Conservation (phyloP, 64 coral and sea anemone species). For the Orbicella faveolata region DNA sequence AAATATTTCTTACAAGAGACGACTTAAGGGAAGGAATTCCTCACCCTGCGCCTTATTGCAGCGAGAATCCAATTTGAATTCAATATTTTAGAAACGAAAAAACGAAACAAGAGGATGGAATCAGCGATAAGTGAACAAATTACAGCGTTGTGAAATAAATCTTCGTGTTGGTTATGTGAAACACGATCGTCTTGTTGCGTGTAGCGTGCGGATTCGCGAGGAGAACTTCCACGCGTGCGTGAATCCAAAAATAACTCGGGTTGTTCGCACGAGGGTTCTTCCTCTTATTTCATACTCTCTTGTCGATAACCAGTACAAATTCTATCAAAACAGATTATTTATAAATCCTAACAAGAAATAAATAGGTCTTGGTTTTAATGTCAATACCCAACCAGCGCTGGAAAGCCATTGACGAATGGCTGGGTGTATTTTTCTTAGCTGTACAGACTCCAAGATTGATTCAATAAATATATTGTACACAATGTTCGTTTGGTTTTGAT, state of each 20-base stretch:
- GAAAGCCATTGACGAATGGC: not conserved
- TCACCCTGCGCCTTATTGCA: not conserved
- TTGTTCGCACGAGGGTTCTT: not conserved
- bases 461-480: constrained; percentile 47
- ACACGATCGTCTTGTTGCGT: too few species aligned
- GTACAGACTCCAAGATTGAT: not conserved
- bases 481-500: not conserved
- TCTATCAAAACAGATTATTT: constrained; percentile 1
- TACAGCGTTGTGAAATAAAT: too few species aligned
- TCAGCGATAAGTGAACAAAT: too few species aligned
- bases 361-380: constrained; percentile 20
- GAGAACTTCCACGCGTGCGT: too few species aligned
- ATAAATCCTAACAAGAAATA: constrained; percentile 17
- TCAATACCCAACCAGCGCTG: not conserved
- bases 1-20: not conserved
- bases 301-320: not conserved
- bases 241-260: too few species aligned
- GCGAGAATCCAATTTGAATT: not conserved
- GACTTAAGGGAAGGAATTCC: not conserved
- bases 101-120: too few species aligned
- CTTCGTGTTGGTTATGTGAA: too few species aligned
- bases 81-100: too few species aligned
- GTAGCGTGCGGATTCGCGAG: too few species aligned
- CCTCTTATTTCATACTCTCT: not conserved
- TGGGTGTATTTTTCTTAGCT: constrained; percentile 10